Evolutionary conservation across 2,113 vertebrate species (phyloP).

Genomic region (Hiodon alosoides): DNA sequence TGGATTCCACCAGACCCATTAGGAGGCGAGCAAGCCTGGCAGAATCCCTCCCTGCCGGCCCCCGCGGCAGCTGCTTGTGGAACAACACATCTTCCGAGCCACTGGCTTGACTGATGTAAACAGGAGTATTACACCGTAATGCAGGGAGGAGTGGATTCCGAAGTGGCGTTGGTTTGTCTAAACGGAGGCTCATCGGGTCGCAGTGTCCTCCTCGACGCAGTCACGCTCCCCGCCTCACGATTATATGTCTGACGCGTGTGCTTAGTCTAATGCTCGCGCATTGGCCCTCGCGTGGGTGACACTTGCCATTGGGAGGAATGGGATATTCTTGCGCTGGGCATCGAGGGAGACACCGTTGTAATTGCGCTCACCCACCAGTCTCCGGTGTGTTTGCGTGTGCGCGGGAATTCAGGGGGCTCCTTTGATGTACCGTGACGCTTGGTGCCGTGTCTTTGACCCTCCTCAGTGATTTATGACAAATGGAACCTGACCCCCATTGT

Average conservation of each 20-base stretch:
- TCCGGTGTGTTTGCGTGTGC: background rate
- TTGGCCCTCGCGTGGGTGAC: too few species aligned
- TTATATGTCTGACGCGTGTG: too few species aligned
- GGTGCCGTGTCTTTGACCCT: slow-evolving; percentile 46
- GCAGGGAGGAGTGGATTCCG: background rate
- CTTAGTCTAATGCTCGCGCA: too few species aligned
- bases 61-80: slow-evolving; percentile 11
- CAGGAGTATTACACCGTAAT: background rate
- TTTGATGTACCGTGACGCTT: slow-evolving; percentile 20
- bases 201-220: background rate
- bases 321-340: too few species aligned
- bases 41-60: background rate
- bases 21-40: background rate
- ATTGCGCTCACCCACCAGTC: too few species aligned
- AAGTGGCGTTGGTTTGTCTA: background rate
- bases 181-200: background rate
- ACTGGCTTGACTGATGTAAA: slow-evolving; percentile 4
- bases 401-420: slow-evolving; percentile 1
- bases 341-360: too few species aligned
- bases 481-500: slow-evolving; percentile 47
- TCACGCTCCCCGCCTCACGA: too few species aligned
- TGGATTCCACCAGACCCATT: slow-evolving; percentile 10
- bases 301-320: too few species aligned
- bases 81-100: slow-evolving; percentile 5
- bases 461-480: slow-evolving; percentile 66